These are phyloP conservation scores for Holothuria scabra DNA, from an alignment of 53 echinoderm and acorn worm genomes.

Conservation along the genomic window DNA sequence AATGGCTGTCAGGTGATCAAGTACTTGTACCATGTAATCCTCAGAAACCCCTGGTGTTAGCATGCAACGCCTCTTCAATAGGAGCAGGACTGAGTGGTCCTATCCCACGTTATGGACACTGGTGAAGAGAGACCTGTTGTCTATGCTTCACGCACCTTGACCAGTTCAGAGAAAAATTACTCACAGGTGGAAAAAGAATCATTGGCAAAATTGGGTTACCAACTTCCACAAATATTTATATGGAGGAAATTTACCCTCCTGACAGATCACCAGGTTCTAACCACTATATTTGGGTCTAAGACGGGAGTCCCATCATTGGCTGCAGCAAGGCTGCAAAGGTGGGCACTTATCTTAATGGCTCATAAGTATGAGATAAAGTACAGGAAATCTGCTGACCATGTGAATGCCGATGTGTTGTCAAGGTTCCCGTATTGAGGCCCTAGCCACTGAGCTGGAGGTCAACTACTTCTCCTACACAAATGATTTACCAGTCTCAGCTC, in stretches of 20 bases:
- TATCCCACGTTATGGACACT: slow-evolving; percentile 50
- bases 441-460: slow-evolving; percentile 30
- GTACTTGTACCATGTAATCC: slow-evolving; percentile 52
- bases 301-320: slow-evolving; percentile 60
- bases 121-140: slow-evolving; percentile 1
- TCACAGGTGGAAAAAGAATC: slow-evolving; percentile 23
- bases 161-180: slow-evolving; percentile 16
- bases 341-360: slow-evolving; percentile 60
- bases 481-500: slow-evolving; percentile 49
- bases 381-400: slow-evolving; percentile 23
- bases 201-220: slow-evolving; percentile 25
- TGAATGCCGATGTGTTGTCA: slow-evolving; percentile 16
- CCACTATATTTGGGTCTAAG: slow-evolving; percentile 53
- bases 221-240: slow-evolving; percentile 20
- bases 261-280: slow-evolving; percentile 62
- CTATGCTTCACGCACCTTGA: not conserved
- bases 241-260: slow-evolving; percentile 7
- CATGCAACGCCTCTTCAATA: slow-evolving; percentile 61
- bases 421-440: slow-evolving; percentile 38
- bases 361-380: slow-evolving; percentile 57
- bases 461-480: slow-evolving; percentile 47
- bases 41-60: slow-evolving; percentile 46
- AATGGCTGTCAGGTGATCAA: slow-evolving; percentile 29
- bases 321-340: slow-evolving; percentile 66
- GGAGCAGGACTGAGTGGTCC: slow-evolving; percentile 60